Conservation (phyloP, 2,888 invertebrate genomes). For the Rhagium mordax region DNA sequence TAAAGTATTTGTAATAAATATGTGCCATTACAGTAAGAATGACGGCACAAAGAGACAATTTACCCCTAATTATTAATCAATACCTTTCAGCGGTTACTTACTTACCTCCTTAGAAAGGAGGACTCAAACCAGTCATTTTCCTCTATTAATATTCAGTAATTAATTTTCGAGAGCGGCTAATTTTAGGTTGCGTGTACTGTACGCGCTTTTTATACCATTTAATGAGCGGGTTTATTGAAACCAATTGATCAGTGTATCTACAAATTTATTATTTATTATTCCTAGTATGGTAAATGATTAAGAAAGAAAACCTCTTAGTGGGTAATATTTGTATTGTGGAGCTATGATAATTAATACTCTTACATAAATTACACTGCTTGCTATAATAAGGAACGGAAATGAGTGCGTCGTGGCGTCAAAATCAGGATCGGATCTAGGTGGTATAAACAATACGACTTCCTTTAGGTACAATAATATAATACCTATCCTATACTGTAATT, state of each 20-base stretch:
- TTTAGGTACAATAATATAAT: too few relatives aligned
- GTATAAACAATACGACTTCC: too few relatives aligned
- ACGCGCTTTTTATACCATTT: conserved; percentile 66
- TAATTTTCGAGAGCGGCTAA: conserved; percentile 68
- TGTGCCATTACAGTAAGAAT: conserved; percentile 38
- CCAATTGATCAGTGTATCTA: conserved; percentile 64
- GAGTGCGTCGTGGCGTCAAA: too few relatives aligned
- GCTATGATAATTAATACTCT: too few relatives aligned
- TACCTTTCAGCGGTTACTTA: conserved; percentile 68
- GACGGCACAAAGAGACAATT: conserved; percentile 55
- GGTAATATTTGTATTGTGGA: too few relatives aligned
- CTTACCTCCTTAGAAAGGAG: conserved; percentile 66
- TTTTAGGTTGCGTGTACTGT: conserved; percentile 66
- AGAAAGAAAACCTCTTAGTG: too few relatives aligned
- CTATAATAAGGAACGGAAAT: too few relatives aligned
- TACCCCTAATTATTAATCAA: conserved; percentile 67
- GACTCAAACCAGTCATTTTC: conserved; percentile 68
- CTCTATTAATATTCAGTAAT: conserved; percentile 69
- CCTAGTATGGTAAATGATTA: conserved; percentile 24
- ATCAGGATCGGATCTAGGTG: too few relatives aligned
- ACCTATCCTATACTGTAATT: too few relatives aligned
- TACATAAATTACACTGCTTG: too few relatives aligned
- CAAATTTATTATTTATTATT: conserved; percentile 41
- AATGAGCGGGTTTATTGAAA: conserved; percentile 66
- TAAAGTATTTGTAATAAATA: conserved; percentile 52